phyloP scores from a whole-genome alignment of 2,113 vertebrate species.

The Pterophyllum scalare region DNA sequence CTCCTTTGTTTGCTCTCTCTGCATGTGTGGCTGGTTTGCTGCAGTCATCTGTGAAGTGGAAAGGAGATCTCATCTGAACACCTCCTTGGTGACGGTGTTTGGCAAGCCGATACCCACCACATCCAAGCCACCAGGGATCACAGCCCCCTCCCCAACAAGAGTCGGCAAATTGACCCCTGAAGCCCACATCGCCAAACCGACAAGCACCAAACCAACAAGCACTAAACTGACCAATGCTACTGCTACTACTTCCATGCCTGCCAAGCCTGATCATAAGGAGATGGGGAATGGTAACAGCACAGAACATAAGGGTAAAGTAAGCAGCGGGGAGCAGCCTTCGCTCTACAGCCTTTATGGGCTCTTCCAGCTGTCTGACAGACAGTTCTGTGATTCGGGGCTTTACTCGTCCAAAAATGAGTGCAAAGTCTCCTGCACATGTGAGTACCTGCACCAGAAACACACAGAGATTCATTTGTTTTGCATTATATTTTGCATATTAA shows the following conservation, averaged over 20 bases:
- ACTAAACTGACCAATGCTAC: no score
- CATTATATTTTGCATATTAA: not conserved
- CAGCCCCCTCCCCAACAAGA: not conserved
- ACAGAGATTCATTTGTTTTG: no score
- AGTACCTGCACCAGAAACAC: not conserved
- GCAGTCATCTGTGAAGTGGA: conserved; percentile 39
- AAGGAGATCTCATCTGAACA: not conserved
- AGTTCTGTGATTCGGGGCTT: conserved; percentile 36
- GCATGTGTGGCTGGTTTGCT: not conserved
- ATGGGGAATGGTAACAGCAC: no score
- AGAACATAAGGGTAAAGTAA: no score
- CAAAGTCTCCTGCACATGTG: conserved; percentile 26
- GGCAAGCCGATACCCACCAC: not conserved
- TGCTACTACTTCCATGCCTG: no score
- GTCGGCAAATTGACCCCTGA: not conserved
- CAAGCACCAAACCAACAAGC: no score
- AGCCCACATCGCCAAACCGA: no score
- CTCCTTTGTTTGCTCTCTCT: not conserved
- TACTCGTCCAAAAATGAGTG: conserved; percentile 53
- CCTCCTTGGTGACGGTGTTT: not conserved
- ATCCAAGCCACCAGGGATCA: not conserved
- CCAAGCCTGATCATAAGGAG: not conserved
- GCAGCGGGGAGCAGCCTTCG: not conserved
- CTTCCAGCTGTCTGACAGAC: conserved; percentile 62
- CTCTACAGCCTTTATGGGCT: conserved; percentile 28